Evolutionary conservation across 2,113 vertebrate species (phyloP).

Genomic region (Donacobius atricapilla): DNA sequence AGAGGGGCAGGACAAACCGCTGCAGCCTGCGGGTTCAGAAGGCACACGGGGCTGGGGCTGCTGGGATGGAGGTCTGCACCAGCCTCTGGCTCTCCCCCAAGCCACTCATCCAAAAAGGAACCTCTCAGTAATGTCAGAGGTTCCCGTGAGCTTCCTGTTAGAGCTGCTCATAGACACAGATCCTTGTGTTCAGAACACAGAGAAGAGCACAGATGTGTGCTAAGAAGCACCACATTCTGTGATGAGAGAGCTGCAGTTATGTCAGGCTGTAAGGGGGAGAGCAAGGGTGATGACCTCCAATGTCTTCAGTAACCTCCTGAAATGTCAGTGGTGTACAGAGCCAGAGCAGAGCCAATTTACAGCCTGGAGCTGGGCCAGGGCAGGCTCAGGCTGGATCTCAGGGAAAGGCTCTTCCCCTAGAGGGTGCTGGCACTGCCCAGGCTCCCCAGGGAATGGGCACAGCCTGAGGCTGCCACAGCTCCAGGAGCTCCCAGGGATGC

Average conservation of each 20-base stretch:
- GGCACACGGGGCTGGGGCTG: background rate
- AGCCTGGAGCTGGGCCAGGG: background rate
- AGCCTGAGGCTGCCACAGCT: background rate
- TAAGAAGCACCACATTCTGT: background rate
- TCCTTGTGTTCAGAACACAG: background rate
- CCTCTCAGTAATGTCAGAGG: background rate
- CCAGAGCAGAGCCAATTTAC: background rate
- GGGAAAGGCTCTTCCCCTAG: background rate
- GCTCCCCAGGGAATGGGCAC: background rate
- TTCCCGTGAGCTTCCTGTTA: rapidly evolving
- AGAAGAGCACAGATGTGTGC: background rate
- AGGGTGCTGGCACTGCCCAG: background rate
- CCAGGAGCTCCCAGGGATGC: background rate
- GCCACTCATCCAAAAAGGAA: rapidly evolving
- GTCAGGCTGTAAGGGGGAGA: background rate
- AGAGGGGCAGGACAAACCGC: background rate
- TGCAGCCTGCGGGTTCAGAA: background rate
- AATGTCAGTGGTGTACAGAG: background rate
- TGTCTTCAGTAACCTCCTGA: background rate
- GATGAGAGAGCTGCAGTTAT: background rate
- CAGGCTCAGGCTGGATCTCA: rapidly evolving
- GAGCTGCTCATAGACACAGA: background rate
- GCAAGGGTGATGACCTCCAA: background rate
- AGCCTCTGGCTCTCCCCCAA: background rate
- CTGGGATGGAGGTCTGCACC: background rate